A percentile compares a stretch with the other conserved stretches of the same genome.
Conservation (phyloP, 2,113 vertebrate genomes). For the Pseudopipra pipra region DNA sequence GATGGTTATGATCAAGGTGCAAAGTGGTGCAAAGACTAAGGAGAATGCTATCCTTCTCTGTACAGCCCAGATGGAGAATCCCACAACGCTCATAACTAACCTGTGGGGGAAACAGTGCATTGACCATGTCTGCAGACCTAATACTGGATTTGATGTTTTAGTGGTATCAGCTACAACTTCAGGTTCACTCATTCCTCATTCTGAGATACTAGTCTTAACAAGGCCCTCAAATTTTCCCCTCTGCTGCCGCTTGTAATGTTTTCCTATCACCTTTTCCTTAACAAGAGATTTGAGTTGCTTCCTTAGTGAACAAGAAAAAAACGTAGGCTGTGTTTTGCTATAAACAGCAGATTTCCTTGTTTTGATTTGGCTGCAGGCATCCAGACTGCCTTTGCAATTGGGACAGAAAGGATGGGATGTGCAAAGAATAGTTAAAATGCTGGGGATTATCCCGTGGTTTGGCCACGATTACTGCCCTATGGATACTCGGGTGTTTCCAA, state of each 20-base stretch:
- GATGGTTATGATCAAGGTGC: not conserved
- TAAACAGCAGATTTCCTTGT: conserved; percentile 57
- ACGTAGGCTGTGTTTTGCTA: conserved; percentile 22
- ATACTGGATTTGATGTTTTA: not conserved
- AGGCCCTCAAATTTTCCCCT: not conserved
- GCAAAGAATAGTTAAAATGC: not conserved
- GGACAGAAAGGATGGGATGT: not conserved
- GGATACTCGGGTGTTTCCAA: not conserved
- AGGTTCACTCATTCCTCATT: not conserved
- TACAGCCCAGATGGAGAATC: not conserved
- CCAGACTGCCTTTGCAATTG: conserved; percentile 18
- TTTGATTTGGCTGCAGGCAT: conserved; percentile 6
- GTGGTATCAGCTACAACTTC: not conserved
- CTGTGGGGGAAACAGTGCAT: fast-evolving
- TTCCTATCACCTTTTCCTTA: conserved; percentile 28
- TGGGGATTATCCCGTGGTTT: not conserved
- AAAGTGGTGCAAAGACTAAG: not conserved
- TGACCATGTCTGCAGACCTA: not conserved
- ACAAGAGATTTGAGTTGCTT: not conserved
- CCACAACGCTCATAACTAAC: fast-evolving
- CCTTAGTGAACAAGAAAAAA: not conserved
- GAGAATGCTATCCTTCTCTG: not conserved
- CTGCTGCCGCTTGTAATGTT: not conserved
- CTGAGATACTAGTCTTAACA: not conserved
- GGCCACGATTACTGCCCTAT: not conserved